Evolutionary conservation across 2,888 invertebrate genomes (phyloP).

Genomic region (Onchidella celtica): DNA sequence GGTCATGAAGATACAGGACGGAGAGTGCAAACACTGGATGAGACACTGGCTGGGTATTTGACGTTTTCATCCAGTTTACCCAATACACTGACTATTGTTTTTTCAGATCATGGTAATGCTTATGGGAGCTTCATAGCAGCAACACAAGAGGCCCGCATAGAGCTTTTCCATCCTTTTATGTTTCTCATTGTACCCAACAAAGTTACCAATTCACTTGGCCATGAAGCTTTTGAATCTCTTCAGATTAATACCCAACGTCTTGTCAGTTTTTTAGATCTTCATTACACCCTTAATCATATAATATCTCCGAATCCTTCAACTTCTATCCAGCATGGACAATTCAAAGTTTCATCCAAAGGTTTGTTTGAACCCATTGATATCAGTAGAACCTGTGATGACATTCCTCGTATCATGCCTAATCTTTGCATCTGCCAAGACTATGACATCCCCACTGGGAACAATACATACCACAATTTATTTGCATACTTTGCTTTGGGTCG

Average conservation of each 20-base stretch:
- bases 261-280: constrained; percentile 66
- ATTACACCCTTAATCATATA: constrained; percentile 60
- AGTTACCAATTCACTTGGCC: constrained; percentile 57
- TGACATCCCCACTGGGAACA: constrained; percentile 54
- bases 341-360: constrained; percentile 57
- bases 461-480: constrained; percentile 56
- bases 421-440: constrained; percentile 70
- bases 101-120: constrained; percentile 73
- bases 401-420: constrained; percentile 66
- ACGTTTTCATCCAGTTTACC: constrained; percentile 46
- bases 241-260: constrained; percentile 62
- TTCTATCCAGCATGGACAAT: constrained; percentile 46
- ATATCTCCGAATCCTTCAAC: background rate
- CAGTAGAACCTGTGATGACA: constrained; percentile 61
- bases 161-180: constrained; percentile 69
- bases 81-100: constrained; percentile 66
- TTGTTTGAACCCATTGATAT: constrained; percentile 57
- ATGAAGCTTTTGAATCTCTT: constrained; percentile 54
- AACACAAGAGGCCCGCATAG: constrained; percentile 62
- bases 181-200: constrained; percentile 64
- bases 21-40: constrained; percentile 66
- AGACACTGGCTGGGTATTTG: constrained; percentile 59
- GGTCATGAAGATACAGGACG: constrained; percentile 68
- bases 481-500: constrained; percentile 66
- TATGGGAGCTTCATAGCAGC: constrained; percentile 66